Base-by-base conservation (phyloP, 2,113 vertebrate species). In the Lynx canadensis region DNA sequence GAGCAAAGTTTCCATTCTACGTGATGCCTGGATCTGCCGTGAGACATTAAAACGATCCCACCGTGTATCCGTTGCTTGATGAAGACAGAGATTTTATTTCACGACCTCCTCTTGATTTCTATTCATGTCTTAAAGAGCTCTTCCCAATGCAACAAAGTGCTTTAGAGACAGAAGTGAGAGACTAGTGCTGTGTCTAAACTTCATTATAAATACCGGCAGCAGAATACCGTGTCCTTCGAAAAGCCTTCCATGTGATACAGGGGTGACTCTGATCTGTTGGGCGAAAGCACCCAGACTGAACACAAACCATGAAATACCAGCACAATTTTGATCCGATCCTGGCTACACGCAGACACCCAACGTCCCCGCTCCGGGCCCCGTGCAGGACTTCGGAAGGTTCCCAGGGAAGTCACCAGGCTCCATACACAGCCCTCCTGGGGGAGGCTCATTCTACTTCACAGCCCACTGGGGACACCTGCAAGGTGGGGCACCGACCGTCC, bases 161-260 rank as follows among this genome's bases (percentile, higher is more conserved):
- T 97, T 95, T 95, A 90, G 97, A 97, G 94, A 96, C 94, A 98
- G 94, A 55, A 85, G 98, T 97, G 98, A 91, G 89, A 86, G 94
- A 86, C 90, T 94, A 95, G 45, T 18, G 33, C 97, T 52, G 82
- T 88, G 96, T 88, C 91, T 85, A 50, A 92, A 48, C 57, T 79
- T 69, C 84, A 57, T 92, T 97, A 97, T 91, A 97, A 98, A 97
- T 82, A 95, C 36, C 6, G 8, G 68, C 69, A 91, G 94, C 95
- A 71, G 55, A 91, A 96, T n/a, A 21, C 36, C 5, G 0, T 50
- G 89, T 69, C 92, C 63, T 69, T 79, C 2, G 71, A 27, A 80
- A 0, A 0, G 68, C 14, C 94, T 18, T 16, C n/a, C 8, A 0
- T 50, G n/a, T 36, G 93, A 96, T 69, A 55, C 90, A 78, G 83